Percentiles rank a stretch among this genome's conserved stretches.
Evolutionary conservation across 1,140 invertebrate genomes (phyloP).

Genomic region (Carposina sasakii): DNA sequence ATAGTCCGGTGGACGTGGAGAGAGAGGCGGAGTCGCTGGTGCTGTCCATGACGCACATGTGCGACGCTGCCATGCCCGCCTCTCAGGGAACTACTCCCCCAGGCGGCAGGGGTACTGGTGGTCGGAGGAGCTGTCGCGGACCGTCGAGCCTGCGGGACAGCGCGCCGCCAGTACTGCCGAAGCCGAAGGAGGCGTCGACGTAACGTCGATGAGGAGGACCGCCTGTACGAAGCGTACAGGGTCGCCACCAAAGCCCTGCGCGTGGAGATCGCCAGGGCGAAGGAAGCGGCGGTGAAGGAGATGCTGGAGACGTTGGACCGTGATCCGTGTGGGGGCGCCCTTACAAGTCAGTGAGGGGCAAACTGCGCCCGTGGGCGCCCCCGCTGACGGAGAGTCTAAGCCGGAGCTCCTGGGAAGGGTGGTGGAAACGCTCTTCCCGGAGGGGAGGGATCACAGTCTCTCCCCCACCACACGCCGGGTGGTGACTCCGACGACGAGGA

Average conservation of each 20-base stretch:
- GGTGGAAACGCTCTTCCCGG: background rate
- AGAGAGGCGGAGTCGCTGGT: background rate
- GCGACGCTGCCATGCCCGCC: slow-evolving; percentile 6
- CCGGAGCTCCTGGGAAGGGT: background rate
- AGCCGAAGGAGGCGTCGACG: background rate
- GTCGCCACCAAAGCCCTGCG: background rate
- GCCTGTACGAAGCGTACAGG: background rate
- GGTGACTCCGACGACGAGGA: background rate
- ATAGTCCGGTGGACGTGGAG: background rate
- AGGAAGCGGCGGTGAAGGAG: background rate
- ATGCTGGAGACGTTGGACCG: background rate
- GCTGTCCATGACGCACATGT: background rate
- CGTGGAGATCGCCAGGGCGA: background rate
- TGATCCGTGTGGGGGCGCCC: background rate
- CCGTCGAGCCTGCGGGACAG: background rate
- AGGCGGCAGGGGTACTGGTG: background rate
- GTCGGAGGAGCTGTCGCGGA: background rate
- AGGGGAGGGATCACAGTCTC: background rate
- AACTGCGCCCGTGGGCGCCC: background rate
- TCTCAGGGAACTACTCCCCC: background rate
- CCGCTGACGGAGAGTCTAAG: background rate
- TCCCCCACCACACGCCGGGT: background rate
- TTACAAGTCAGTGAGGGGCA: background rate
- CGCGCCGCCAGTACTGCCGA: background rate
- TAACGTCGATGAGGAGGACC: background rate